Evolutionary conservation across 2,888 invertebrate species (phyloP).

Genomic region (Stenotaenia linearis): DNA sequence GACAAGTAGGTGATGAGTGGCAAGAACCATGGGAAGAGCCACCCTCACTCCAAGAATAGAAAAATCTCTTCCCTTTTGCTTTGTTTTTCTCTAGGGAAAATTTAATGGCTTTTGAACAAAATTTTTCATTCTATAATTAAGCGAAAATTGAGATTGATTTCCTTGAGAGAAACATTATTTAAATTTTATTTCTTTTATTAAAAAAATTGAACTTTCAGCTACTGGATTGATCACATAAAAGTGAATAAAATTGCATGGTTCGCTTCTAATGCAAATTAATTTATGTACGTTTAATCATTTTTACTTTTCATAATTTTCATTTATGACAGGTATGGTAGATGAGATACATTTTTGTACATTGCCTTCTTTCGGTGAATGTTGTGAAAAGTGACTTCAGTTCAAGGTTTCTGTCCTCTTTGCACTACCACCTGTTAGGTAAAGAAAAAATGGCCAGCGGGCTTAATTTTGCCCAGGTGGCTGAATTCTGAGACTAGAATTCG

Average conservation of each 20-base stretch:
- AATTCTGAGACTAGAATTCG: neutral
- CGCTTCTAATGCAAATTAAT: neutral
- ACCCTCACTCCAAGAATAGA: conserved; percentile 13
- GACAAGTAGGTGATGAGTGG: conserved; percentile 26
- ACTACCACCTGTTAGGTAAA: conserved; percentile 18
- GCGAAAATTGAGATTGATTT: neutral
- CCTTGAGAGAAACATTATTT: no score
- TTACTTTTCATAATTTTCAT: neutral
- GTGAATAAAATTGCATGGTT: neutral
- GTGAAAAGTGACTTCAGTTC: conserved; percentile 15
- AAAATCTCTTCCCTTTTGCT: neutral
- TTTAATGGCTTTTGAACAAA: neutral
- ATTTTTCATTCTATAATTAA: neutral
- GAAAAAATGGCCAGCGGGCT: neutral
- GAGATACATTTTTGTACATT: neutral
- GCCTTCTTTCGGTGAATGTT: neutral
- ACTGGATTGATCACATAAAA: neutral
- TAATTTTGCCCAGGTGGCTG: conserved; percentile 21
- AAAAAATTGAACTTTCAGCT: no score
- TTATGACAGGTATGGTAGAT: neutral
- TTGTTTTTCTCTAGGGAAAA: neutral
- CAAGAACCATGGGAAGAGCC: neutral
- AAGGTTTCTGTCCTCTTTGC: conserved; percentile 23
- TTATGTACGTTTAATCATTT: neutral
- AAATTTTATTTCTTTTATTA: no score